These are phyloP conservation scores for Cerastis leucographa DNA, from an alignment of 2,888 invertebrate species.

Conservation along the genomic window DNA sequence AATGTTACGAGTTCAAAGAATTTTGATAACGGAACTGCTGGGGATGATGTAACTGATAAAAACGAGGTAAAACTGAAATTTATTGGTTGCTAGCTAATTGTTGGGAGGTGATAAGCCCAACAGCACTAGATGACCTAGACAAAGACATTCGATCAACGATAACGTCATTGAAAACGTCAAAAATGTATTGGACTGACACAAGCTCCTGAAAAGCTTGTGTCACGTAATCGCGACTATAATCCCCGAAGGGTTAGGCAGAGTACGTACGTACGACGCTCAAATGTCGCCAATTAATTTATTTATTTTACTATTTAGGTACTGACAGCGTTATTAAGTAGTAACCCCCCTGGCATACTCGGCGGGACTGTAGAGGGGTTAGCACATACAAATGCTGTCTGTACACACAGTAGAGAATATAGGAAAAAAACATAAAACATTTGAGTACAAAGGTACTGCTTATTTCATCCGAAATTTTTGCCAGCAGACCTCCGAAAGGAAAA, in stretches of 20 bases:
- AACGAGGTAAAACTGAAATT: not conserved
- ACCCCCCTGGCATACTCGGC: too few relatives aligned
- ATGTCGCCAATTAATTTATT: too few relatives aligned
- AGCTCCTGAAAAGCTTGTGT: not conserved
- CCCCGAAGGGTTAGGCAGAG: not conserved
- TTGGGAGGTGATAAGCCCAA: not conserved
- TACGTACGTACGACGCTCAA: not conserved
- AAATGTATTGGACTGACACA: too few relatives aligned
- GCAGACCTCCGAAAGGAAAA: too few relatives aligned
- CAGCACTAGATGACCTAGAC: not conserved
- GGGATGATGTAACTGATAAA: not conserved
- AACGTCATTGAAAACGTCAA: not conserved
- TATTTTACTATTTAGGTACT: too few relatives aligned
- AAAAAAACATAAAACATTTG: too few relatives aligned
- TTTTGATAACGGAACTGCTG: conserved; percentile 8
- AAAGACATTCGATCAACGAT: not conserved
- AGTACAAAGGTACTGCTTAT: too few relatives aligned
- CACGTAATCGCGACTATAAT: not conserved
- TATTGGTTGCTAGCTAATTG: not conserved
- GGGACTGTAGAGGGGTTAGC: too few relatives aligned
- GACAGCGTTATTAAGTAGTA: too few relatives aligned
- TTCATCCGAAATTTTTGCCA: too few relatives aligned
- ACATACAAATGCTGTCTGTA: too few relatives aligned
- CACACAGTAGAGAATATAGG: too few relatives aligned
- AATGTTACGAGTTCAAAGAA: conserved; percentile 26